Evolutionary conservation across 2,888 invertebrate species (phyloP).

Genomic region (Synanthedon formicaeformis): DNA sequence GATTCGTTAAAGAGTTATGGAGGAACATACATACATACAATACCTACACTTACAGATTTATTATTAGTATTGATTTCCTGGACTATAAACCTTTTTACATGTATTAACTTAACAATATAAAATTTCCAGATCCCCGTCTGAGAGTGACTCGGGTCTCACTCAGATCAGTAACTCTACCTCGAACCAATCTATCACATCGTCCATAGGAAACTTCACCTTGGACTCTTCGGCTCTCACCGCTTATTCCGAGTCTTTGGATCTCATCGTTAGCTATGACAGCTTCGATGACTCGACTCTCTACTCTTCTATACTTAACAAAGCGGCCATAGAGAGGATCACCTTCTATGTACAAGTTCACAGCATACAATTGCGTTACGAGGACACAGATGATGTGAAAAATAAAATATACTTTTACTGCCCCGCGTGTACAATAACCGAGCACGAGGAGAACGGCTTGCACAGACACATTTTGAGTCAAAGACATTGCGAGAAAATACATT

Average conservation of each 20-base stretch:
- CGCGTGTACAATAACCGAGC: slow-evolving; percentile 32
- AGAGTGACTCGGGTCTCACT: slow-evolving; percentile 35
- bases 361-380: slow-evolving; percentile 42
- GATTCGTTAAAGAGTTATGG: too few species aligned
- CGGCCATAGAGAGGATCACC: slow-evolving; percentile 52
- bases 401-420: slow-evolving; percentile 43
- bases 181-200: slow-evolving; percentile 47
- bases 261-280: slow-evolving; percentile 51
- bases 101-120: too few species aligned
- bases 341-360: slow-evolving; percentile 61
- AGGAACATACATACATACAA: too few species aligned
- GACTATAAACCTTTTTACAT: too few species aligned
- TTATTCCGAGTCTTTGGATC: slow-evolving; percentile 54
- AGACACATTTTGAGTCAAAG: slow-evolving; percentile 43
- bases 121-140: slow-evolving; percentile 7
- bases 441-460: slow-evolving; percentile 41
- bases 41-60: too few species aligned
- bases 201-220: slow-evolving; percentile 53
- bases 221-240: slow-evolving; percentile 50
- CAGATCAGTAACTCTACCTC: slow-evolving; percentile 32
- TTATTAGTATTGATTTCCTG: too few species aligned
- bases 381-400: slow-evolving; percentile 26
- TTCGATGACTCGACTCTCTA: slow-evolving; percentile 47
- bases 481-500: slow-evolving; percentile 58
- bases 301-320: slow-evolving; percentile 38